Evolutionary conservation across 2,888 invertebrate species (phyloP), one percentile per base, ranked within the genome.

Genomic region (Sinhomidia bicolor): DNA sequence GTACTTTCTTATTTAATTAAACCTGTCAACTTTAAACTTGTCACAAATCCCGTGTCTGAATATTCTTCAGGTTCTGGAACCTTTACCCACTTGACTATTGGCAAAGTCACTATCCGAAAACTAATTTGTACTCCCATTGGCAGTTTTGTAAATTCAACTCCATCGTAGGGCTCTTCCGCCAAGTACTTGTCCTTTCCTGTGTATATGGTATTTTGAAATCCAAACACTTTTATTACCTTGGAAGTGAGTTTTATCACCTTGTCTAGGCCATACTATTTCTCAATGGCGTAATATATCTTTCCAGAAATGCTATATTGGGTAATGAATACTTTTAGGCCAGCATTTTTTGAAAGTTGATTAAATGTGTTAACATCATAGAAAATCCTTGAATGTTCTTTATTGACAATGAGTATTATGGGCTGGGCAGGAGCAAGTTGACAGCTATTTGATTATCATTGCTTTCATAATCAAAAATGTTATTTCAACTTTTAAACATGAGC

Each of bases 91-190:
- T n/a, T n/a, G n/a, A n/a, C n/a, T n/a, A n/a, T n/a, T n/a, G n/a
- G n/a, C n/a, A n/a, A n/a, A n/a, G n/a, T n/a, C n/a, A n/a, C n/a
- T n/a, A n/a, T n/a, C n/a, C n/a, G n/a, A n/a, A n/a, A n/a, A n/a
- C n/a, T n/a, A n/a, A n/a, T n/a, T n/a, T n/a, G n/a, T n/a, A n/a
- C n/a, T 68, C 71, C 68, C 14, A 51, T 29, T 68, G 12, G 41
- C 3, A 80, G 20, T 1, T 26, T 80, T 0, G 26, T 36, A 51
- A 10, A 82, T 12, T 32, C 20, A 6, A n/a, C 29, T 6, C 10
- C 41, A 36, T 74, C 26, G 20, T 23, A 54, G 17, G 74, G 57
- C 7, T 54, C n/a, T 54, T 83, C 83, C 10, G 57, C 47, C 9
- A 9, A 6, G 7, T 12, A 2, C 47, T 10, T 12, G 14, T 5